phyloP scores from a whole-genome alignment of 2,797 vertebrate species.

The Lagodon rhomboides region DNA sequence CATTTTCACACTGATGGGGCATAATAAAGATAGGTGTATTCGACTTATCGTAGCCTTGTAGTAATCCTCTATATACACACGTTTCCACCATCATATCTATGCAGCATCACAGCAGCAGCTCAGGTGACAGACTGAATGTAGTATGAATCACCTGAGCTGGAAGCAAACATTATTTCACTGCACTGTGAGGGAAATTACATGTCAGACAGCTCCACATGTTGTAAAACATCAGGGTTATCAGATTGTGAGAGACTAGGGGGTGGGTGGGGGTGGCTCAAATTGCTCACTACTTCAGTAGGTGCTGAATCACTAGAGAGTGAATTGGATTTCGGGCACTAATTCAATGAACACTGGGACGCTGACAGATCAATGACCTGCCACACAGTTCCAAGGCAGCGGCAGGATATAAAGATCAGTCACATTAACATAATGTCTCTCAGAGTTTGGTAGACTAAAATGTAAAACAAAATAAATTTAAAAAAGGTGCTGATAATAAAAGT shows the following conservation, averaged over 20 bases:
- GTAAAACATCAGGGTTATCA: constrained; percentile 69
- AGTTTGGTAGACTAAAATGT: neutral
- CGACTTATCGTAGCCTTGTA: neutral
- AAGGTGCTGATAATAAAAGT: neutral
- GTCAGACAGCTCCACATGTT: constrained; percentile 50
- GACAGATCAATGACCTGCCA: constrained; percentile 63
- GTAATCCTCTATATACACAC: constrained; percentile 7
- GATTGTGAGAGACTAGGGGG: constrained; percentile 37
- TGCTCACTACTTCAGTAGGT: constrained; percentile 46
- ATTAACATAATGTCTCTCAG: constrained; percentile 38
- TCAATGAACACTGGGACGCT: constrained; percentile 50
- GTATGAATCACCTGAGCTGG: constrained; percentile 42
- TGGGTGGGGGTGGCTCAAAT: constrained; percentile 38
- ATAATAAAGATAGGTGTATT: neutral
- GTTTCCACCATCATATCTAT: constrained; percentile 25
- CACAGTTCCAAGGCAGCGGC: constrained; percentile 34
- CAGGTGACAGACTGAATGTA: constrained; percentile 33
- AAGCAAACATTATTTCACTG: constrained; percentile 15
- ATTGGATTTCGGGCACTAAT: constrained; percentile 64
- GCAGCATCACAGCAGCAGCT: constrained; percentile 12
- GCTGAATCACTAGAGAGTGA: constrained; percentile 52
- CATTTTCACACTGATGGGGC: constrained; percentile 1
- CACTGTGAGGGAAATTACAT: constrained; percentile 59
- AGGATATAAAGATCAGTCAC: constrained; percentile 44
- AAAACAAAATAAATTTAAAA: neutral